phyloP scores from a whole-genome alignment of 2,113 vertebrate species.

The Nycticorax nycticorax region DNA sequence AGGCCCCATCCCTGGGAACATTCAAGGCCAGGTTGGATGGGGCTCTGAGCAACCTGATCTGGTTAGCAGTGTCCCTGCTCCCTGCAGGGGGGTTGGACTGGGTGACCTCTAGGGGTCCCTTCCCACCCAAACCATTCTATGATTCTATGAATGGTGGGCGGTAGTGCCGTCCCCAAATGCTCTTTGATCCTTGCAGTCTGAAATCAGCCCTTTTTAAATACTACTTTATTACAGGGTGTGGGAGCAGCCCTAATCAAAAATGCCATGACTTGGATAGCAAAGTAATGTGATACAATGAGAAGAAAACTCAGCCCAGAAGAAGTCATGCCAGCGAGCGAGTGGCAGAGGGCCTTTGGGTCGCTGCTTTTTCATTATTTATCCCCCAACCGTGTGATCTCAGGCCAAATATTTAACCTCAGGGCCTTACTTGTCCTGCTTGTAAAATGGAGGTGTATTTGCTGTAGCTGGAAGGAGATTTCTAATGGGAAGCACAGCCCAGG shows the following conservation, averaged over 20 bases:
- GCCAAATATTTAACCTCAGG: background rate
- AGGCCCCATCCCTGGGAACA: too few species aligned
- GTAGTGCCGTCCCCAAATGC: background rate
- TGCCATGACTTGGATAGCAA: background rate
- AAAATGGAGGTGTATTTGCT: background rate
- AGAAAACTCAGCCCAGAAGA: background rate
- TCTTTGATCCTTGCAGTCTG: background rate
- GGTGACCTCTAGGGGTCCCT: too few species aligned
- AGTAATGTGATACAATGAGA: background rate
- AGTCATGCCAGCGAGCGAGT: accelerated
- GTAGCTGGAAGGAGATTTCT: background rate
- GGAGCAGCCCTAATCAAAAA: background rate
- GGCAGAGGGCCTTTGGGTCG: background rate
- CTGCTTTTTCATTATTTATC: background rate
- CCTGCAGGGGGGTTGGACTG: too few species aligned
- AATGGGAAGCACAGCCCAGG: background rate
- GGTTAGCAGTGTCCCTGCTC: too few species aligned
- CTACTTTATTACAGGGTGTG: background rate
- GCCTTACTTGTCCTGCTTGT: background rate
- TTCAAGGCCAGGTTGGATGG: too few species aligned
- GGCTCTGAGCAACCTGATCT: too few species aligned
- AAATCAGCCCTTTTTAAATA: background rate
- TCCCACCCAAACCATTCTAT: too few species aligned
- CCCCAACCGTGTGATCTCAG: background rate
- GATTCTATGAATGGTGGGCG: accelerated